Evolutionary conservation across 2,888 invertebrate genomes (phyloP), one percentile per base, ranked within the genome.

Genomic region (Notocelia uddmanniana): DNA sequence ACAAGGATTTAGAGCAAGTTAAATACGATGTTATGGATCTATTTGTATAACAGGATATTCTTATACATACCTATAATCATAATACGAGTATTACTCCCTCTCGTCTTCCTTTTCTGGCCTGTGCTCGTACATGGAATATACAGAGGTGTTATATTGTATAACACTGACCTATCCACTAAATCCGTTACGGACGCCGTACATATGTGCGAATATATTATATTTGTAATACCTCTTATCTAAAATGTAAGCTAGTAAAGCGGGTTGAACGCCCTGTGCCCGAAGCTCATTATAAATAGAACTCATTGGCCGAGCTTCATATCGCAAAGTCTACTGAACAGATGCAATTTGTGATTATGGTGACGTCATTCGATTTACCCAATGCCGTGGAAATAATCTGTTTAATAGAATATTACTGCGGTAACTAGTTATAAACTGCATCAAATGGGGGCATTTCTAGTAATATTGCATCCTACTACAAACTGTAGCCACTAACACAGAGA

Each of bases 281-380:
- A 48, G 48, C 62, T 72, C 55, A 67, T 67, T 71, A 72, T 68
- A 68, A 72, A 72, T 72, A 72, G 72, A 68, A 62, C 45, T 62
- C 48, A 68, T 62, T 68, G 60, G 66, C 54, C 54, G 41, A 37
- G 66, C 58, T 48, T 55, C 67, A 68, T 54, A 68, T 69, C 63
- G 55, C 55, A 55, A 57, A 66, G 71, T 37, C 50, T 34, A 10
- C 23, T 62, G 55, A 48, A 62, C 67, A 67, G 26, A 71, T 11
- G 55, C 71, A 67, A 68, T 57, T 67, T 62, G 48, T 37, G 50
- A 68, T 31, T 60, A 31, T 21, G 52, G 52, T 41, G 45, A 37
- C 54, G 54, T 45, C 10, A 63, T 41, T n/a, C 21, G 41, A 70
- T 37, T 66, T 54, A 11, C 37, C 26, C 41, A 26, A 55, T 45